Percentiles rank a stretch among this genome's conserved stretches.
Evolutionary conservation across 2,888 invertebrate species (phyloP).

Genomic region (Drosophila incognita): DNA sequence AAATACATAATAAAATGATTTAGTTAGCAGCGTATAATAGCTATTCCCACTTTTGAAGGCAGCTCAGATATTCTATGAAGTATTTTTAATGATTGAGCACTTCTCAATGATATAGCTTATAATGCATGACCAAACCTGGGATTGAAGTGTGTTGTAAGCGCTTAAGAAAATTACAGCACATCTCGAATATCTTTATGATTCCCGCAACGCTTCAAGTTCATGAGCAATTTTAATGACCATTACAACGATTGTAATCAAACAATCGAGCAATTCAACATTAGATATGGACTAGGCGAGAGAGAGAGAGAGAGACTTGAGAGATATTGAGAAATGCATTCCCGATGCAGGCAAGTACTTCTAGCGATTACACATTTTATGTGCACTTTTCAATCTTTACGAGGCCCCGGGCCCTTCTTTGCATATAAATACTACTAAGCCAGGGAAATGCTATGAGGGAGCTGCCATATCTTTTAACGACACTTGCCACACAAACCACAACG

Average conservation of each 20-base stretch:
- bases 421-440: conserved; percentile 46
- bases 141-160: conserved; percentile 25
- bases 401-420: conserved; percentile 64
- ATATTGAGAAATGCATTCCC: conserved; percentile 48
- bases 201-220: conserved; percentile 63
- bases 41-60: neutral
- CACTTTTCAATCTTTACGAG: conserved; percentile 71
- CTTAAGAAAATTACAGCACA: conserved; percentile 27
- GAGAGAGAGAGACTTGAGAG: neutral
- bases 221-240: conserved; percentile 61
- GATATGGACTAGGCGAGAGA: neutral
- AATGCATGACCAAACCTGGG: conserved; percentile 9
- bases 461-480: conserved; percentile 67
- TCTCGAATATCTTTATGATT: conserved; percentile 42
- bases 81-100: neutral
- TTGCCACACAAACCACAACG: conserved; percentile 44
- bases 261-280: conserved; percentile 15
- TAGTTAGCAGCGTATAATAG: neutral
- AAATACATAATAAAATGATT: neutral
- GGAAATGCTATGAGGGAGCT: conserved; percentile 4
- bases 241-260: conserved; percentile 45
- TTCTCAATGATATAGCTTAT: conserved; percentile 2
- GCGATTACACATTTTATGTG: conserved; percentile 72
- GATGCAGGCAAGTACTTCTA: conserved; percentile 65
- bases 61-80: neutral